Evolutionary conservation across 2,888 invertebrate genomes (phyloP), one percentile per base, ranked within the genome.

Genomic region (Bellardia bayeri): DNA sequence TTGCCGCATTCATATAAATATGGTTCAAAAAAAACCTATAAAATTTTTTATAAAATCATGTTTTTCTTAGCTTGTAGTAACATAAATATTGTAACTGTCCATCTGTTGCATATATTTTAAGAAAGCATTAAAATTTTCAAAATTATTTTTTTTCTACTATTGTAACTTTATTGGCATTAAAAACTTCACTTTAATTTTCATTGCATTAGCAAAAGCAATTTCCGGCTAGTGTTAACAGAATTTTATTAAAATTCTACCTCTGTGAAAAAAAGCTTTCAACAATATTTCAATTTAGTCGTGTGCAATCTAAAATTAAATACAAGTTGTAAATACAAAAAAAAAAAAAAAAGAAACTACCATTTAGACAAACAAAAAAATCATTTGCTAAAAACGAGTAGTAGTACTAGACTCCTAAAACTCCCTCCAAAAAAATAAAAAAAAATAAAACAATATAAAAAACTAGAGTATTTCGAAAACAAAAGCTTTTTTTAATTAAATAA

Each of bases 401-500:
- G 58, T 14, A 14, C 42, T 61, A 74, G 72, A 58, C 6, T 30
- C 40, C 40, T 13, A 45, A 71, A 71, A 68, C 33, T 45, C 11
- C 45, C 45, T 11, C 45, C 2, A 9, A 45, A 54, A 54, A 11
- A n/a, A 54, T 2, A 54, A 16, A 54, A 9, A 58, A 30, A 16
- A n/a, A 30, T 30, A 30, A 16, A 45, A 45, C 11, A 63, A 63
- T 9, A 37, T 7, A 56, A 71, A 72, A 72, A 30, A n/a, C 58
- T 72, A 72, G 42, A 74, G 74, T 61, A 49, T 58, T 49, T 45
- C 2, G 30, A 45, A 9, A 80, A 61, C 13, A 61, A 61, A 56
- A 61, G 45, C 14, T 61, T 61, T 72, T 72, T 61, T 74, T 49
- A 74, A 49, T 51, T 40, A 80, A 51, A 61, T 51, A 80, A 51